phyloP scores from a whole-genome alignment of 2,797 vertebrate species.

The Telmatherina bonti region DNA sequence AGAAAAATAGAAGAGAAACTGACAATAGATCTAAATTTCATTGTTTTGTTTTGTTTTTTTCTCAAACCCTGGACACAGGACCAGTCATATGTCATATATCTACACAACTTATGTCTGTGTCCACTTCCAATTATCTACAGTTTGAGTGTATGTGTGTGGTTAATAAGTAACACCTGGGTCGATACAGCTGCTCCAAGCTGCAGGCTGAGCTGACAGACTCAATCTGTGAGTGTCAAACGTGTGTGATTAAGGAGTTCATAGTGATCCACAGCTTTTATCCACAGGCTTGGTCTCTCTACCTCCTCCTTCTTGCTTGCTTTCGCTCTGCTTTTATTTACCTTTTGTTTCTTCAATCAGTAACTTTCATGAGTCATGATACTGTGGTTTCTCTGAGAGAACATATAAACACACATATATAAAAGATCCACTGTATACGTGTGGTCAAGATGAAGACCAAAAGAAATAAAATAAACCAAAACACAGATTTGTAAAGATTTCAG shows the following conservation, averaged over 20 bases:
- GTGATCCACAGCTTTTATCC: constrained; percentile 80
- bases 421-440: constrained; percentile 35
- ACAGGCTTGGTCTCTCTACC: constrained; percentile 57
- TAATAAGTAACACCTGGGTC: constrained; percentile 85
- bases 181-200: constrained; percentile 79
- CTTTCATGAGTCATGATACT: constrained; percentile 74
- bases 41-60: not conserved
- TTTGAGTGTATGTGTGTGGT: constrained; percentile 70
- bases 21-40: not conserved
- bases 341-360: constrained; percentile 83
- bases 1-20: not conserved
- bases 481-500: not conserved
- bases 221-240: constrained; percentile 86
- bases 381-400: constrained; percentile 48
- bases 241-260: constrained; percentile 87
- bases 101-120: constrained; percentile 29
- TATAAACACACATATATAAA: constrained; percentile 35
- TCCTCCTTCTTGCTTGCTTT: constrained; percentile 58
- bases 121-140: constrained; percentile 56
- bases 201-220: constrained; percentile 78
- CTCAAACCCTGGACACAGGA: not conserved
- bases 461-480: not conserved
- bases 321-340: constrained; percentile 72
- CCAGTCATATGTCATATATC: constrained; percentile 20
- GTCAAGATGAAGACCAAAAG: not conserved